phyloP scores from a whole-genome alignment of 2,888 invertebrate genomes.

The Drosophila siamana region DNA sequence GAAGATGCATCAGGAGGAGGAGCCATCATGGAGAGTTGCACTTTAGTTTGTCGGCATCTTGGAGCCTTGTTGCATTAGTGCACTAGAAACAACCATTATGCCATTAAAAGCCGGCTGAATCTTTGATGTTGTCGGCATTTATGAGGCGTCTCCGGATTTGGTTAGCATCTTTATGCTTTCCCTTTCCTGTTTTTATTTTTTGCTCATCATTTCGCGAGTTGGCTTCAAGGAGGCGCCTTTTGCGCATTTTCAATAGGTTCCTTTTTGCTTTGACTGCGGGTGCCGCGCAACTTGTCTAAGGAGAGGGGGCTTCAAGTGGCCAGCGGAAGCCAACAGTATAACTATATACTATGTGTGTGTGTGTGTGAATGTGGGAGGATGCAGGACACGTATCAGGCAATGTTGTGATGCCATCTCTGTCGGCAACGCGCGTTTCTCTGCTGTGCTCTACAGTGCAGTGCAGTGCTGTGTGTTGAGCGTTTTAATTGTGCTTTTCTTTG shows the following conservation, averaged over 20 bases:
- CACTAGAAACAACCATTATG: constrained; percentile 57
- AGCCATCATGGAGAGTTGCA: constrained; percentile 2
- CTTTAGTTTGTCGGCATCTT: constrained; percentile 8
- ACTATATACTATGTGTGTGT: neutral
- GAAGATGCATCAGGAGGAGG: neutral
- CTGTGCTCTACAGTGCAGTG: constrained; percentile 17
- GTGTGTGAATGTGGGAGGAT: constrained; percentile 7
- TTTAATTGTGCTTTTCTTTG: constrained; percentile 81
- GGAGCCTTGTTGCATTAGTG: constrained; percentile 43
- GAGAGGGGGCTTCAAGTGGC: constrained; percentile 61
- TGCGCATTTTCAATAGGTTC: constrained; percentile 50
- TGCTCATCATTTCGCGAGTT: constrained; percentile 34
- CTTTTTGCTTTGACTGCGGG: constrained; percentile 31
- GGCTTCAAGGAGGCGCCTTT: constrained; percentile 37
- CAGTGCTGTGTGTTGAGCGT: constrained; percentile 60
- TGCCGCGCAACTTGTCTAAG: constrained; percentile 29
- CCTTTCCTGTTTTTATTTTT: no score
- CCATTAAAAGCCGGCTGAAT: constrained; percentile 56
- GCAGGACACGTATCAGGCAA: constrained; percentile 21
- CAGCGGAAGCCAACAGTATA: constrained; percentile 18
- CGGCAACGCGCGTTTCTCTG: neutral
- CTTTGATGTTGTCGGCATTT: constrained; percentile 67
- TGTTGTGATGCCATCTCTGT: constrained; percentile 37
- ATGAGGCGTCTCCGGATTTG: constrained; percentile 28
- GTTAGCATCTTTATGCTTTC: constrained; percentile 16